A percentile compares a stretch with the other conserved stretches of the same genome.
These are phyloP conservation scores for Coremacera marginata DNA, from an alignment of 2,888 invertebrate species.

Conservation along the genomic window DNA sequence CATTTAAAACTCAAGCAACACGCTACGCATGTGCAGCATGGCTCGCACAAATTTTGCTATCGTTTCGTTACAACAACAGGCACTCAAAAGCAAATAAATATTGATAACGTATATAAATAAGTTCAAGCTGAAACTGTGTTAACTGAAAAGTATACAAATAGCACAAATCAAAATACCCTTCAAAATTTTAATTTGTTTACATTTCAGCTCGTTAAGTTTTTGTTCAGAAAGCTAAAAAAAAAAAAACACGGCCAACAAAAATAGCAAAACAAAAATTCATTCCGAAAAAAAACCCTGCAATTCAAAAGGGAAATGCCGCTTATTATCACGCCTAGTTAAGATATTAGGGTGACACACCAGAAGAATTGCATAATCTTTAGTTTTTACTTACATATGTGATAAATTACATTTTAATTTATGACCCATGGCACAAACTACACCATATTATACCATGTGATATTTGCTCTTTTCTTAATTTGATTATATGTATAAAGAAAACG, in stretches of 20 bases:
- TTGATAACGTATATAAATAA: neutral
- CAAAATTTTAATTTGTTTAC: slow-evolving; percentile 13
- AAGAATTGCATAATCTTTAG: slow-evolving; percentile 7
- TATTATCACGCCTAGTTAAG: slow-evolving; percentile 1
- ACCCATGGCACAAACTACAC: neutral
- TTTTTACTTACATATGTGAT: neutral
- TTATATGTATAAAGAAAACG: no score
- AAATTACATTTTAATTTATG: slow-evolving; percentile 12
- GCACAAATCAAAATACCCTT: neutral
- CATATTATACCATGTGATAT: no score
- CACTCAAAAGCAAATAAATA: neutral
- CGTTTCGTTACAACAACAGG: neutral
- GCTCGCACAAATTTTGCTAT: no score
- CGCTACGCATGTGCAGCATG: no score
- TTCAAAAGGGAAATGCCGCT: neutral
- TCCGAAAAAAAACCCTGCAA: no score
- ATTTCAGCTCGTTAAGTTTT: neutral
- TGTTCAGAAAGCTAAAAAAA: neutral
- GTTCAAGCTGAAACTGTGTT: neutral
- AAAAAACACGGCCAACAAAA: neutral
- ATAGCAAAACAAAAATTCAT: neutral
- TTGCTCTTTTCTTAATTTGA: no score
- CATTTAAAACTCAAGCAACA: no score
- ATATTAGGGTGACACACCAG: neutral
- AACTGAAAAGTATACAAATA: slow-evolving; percentile 22